Conservation (phyloP, 2,888 invertebrate genomes). For the Caenorhabditis sinica region DNA sequence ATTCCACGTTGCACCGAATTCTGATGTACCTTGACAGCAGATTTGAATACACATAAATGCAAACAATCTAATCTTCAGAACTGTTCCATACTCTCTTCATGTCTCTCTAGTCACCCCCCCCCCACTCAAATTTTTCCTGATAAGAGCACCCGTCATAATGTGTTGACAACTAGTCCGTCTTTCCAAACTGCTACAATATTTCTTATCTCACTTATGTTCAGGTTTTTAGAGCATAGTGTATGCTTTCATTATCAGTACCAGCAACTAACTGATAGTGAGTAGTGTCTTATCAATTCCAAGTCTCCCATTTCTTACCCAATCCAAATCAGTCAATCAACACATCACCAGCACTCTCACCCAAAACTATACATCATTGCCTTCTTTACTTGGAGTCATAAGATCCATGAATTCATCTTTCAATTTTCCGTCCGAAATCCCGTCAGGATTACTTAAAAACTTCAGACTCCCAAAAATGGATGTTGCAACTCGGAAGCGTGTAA, state of each 20-base stretch:
- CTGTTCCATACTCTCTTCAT: background rate
- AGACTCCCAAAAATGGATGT: constrained; percentile 16
- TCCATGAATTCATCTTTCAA: background rate
- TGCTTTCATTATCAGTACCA: constrained; percentile 5
- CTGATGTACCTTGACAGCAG: background rate
- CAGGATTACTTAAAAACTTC: background rate
- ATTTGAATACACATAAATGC: background rate
- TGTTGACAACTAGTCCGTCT: constrained; percentile 8
- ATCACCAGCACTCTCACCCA: constrained; percentile 1
- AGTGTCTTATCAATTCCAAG: constrained; percentile 37
- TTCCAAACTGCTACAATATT: background rate
- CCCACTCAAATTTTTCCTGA: background rate
- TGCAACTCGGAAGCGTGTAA: constrained; percentile 8
- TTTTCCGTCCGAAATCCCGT: background rate
- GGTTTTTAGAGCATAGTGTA: constrained; percentile 10
- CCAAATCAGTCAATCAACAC: constrained; percentile 57
- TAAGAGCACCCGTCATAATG: background rate
- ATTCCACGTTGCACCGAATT: constrained; percentile 1
- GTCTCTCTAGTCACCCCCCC: background rate
- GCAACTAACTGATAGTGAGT: too few relatives aligned
- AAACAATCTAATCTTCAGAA: too few relatives aligned
- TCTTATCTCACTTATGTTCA: constrained; percentile 6
- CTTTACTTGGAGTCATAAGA: constrained; percentile 2
- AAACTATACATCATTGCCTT: constrained; percentile 39
- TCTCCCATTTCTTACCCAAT: constrained; percentile 2